Base-by-base conservation (phyloP, 2,888 invertebrate species). In the Lordiphosa andalusiaca region DNA sequence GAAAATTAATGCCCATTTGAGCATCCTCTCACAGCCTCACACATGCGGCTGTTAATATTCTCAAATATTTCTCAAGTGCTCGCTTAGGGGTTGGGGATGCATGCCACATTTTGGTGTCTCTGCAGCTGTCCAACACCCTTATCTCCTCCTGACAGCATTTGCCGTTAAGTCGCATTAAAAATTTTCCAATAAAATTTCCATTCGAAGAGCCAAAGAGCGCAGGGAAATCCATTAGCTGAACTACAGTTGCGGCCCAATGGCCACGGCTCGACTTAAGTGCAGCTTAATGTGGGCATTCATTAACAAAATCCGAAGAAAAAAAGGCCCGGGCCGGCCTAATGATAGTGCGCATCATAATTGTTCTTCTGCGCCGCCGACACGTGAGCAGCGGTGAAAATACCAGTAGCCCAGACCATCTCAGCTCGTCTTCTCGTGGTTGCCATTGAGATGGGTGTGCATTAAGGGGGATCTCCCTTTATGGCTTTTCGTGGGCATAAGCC, bases 261-360 rank as follows among this genome's bases (percentile, higher is more conserved):
- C 48, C 38, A 6, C 48, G 35, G 16, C 23, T 49, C 23, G 19
- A 49, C 71, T 73, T 74, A 72, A 72, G 74, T 74, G 61, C 71
- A 61, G 74, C 71, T 71, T 67, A 72, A 71, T 71, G 71, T 71
- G 64, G 54, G 64, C 68, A 61, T 72, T 67, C 71, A 74, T 68
- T 74, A 71, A 54, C 37, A 53, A 25, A 13, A 44, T 21, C 40
- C 25, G 9, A 47, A 33, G 16, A 39, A 25, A 39, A n/a, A 37
- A 53, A 41, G 40, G 5, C 35, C 12, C 33, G 38, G 41, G 16
- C 36, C 41, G n/a, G 37, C 23, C 44, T 40, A 47, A 53, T 53
- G 53, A 47, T 53, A 53, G 42, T 33, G 41, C 10, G 21, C 41
- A 53, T 53, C 47, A 53, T 53, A 30, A 38, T 47, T 47, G 30